Percentiles rank a stretch among this genome's conserved stretches.
Conservation (phyloP, 2,797 vertebrate species). For the Anolis apletophallus region DNA sequence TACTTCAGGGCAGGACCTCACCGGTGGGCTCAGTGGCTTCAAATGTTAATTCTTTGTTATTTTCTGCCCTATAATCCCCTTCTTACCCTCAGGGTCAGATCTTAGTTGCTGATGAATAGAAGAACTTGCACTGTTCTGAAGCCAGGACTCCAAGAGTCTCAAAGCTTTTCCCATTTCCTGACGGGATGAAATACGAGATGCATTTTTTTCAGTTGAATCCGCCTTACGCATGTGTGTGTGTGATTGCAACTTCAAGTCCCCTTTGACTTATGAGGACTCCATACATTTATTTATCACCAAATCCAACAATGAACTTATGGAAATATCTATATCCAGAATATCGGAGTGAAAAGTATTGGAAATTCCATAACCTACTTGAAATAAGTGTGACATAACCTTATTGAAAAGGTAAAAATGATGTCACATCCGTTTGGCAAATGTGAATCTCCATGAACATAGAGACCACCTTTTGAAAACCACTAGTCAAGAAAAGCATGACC, state of each 20-base stretch:
- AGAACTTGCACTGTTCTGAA: constrained; percentile 49
- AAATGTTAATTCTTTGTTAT: constrained; percentile 72
- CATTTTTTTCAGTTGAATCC: constrained; percentile 39
- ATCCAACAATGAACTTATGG: constrained; percentile 8
- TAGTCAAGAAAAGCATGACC: too few species aligned
- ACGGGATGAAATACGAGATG: constrained; percentile 22
- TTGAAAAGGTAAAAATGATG: too few species aligned
- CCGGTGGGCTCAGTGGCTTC: constrained; percentile 66
- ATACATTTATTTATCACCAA: constrained; percentile 45
- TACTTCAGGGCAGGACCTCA: constrained; percentile 64
- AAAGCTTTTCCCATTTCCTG: constrained; percentile 37
- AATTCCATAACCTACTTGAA: background rate
- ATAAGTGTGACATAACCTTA: too few species aligned
- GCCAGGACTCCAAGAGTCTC: constrained; percentile 48
- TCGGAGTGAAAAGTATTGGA: constrained; percentile 19
- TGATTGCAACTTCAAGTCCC: too few species aligned
- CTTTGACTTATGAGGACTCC: too few species aligned
- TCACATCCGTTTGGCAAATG: too few species aligned
- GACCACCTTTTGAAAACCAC: too few species aligned
- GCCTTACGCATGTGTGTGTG: constrained; percentile 20
- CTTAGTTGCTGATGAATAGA: constrained; percentile 41
- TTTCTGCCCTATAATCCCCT: constrained; percentile 59
- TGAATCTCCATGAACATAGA: too few species aligned
- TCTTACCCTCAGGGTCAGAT: constrained; percentile 62
- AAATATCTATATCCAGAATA: background rate